These are phyloP conservation scores for Nebria ingens DNA, from an alignment of 1,140 invertebrate genomes.

Conservation along the genomic window DNA sequence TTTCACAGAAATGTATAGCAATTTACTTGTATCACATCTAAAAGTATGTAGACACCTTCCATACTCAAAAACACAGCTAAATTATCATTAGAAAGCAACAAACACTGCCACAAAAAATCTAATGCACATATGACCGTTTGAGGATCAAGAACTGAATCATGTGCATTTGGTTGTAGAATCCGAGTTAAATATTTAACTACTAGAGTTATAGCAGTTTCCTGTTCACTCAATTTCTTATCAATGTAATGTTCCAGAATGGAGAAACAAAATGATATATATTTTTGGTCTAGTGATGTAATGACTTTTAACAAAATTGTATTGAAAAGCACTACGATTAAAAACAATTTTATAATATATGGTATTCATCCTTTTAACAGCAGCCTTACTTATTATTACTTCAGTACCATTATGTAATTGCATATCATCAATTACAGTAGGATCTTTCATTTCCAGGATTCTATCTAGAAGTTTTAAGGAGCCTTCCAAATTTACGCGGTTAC, in stretches of 20 bases:
- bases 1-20: neutral
- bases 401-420: neutral
- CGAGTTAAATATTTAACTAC: neutral
- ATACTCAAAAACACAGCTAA: neutral
- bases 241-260: neutral
- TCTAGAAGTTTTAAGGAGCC: neutral
- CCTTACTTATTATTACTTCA: neutral
- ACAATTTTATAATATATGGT: too few relatives aligned
- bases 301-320: too few relatives aligned
- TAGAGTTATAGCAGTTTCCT: neutral
- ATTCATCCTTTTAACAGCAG: too few relatives aligned
- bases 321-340: too few relatives aligned
- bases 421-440: neutral
- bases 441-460: neutral
- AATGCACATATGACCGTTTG: neutral
- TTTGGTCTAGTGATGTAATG: neutral
- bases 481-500: neutral
- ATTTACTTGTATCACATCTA: constrained; percentile 1
- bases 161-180: neutral
- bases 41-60: neutral
- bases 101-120: neutral
- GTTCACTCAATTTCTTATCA: too few relatives aligned
- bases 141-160: neutral
- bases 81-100: neutral
- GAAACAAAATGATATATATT: neutral